Conservation (phyloP, 2,888 invertebrate genomes). For the Agonopterix alstromeriana region DNA sequence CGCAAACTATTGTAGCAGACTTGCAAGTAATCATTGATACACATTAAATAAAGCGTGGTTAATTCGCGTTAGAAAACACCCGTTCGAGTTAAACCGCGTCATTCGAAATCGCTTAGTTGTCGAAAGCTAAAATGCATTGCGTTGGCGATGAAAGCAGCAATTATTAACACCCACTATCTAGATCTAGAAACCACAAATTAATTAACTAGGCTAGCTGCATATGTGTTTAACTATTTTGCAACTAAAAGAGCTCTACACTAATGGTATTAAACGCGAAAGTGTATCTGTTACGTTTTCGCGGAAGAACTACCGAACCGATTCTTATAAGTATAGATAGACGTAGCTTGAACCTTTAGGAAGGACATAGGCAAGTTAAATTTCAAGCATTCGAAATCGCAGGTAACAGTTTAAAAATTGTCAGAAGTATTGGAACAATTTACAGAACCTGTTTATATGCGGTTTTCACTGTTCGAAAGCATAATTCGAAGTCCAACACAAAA, state of each 20-base stretch:
- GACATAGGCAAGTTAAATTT: too few species aligned
- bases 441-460: too few species aligned
- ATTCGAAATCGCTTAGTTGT: conserved; percentile 16
- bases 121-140: conserved; percentile 9
- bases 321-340: too few species aligned
- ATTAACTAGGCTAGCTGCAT: conserved; percentile 3
- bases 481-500: too few species aligned
- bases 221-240: not conserved
- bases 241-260: conserved; percentile 1
- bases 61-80: conserved; percentile 9
- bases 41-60: conserved; percentile 5
- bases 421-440: too few species aligned
- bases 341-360: too few species aligned
- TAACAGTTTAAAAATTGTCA: too few species aligned
- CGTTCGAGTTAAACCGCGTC: conserved; percentile 9
- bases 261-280: too few species aligned
- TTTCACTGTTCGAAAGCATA: too few species aligned
- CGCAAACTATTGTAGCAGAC: not conserved
- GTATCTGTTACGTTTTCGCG: too few species aligned
- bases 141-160: conserved; percentile 12
- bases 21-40: not conserved
- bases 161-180: conserved; percentile 11
- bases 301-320: too few species aligned
- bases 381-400: too few species aligned
- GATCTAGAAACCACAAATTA: conserved; percentile 10